Evolutionary conservation across 2,888 invertebrate genomes (phyloP).

Genomic region (Seira ritae): DNA sequence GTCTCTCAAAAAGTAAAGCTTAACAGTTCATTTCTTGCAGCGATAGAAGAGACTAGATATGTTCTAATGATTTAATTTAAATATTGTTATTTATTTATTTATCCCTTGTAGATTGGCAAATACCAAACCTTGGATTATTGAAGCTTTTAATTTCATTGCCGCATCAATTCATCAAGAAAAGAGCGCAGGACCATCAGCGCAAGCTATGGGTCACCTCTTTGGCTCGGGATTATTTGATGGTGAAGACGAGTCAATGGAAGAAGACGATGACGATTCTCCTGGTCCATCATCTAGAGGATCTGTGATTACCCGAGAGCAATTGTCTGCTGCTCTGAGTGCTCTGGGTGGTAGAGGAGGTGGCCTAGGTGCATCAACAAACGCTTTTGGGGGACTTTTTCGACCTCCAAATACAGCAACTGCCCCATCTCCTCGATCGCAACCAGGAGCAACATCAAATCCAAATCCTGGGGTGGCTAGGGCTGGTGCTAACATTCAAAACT

Average conservation of each 20-base stretch:
- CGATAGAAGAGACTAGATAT: background rate
- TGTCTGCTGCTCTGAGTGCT: constrained; percentile 82
- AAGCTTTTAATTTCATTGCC: constrained; percentile 83
- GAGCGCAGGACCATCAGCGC: constrained; percentile 60
- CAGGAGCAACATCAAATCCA: constrained; percentile 21
- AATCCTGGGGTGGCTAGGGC: constrained; percentile 54
- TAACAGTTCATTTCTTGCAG: background rate
- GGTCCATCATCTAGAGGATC: constrained; percentile 47
- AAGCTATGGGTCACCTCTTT: constrained; percentile 53
- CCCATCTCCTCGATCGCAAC: background rate
- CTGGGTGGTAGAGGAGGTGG: constrained; percentile 35
- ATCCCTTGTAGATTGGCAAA: constrained; percentile 80
- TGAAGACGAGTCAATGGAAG: constrained; percentile 74
- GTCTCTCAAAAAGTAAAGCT: constrained; percentile 79
- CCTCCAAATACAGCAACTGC: background rate
- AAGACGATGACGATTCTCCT: constrained; percentile 75
- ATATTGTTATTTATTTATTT: background rate
- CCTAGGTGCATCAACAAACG: constrained; percentile 66
- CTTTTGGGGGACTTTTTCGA: constrained; percentile 49
- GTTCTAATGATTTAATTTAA: constrained; percentile 26
- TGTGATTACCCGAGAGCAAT: constrained; percentile 83
- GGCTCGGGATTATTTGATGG: constrained; percentile 74
- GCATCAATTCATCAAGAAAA: constrained; percentile 77
- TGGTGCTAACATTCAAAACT: constrained; percentile 52
- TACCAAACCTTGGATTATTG: constrained; percentile 83